Conservation (phyloP, 2,888 invertebrate species). For the Drosophila flavopinicola region DNA sequence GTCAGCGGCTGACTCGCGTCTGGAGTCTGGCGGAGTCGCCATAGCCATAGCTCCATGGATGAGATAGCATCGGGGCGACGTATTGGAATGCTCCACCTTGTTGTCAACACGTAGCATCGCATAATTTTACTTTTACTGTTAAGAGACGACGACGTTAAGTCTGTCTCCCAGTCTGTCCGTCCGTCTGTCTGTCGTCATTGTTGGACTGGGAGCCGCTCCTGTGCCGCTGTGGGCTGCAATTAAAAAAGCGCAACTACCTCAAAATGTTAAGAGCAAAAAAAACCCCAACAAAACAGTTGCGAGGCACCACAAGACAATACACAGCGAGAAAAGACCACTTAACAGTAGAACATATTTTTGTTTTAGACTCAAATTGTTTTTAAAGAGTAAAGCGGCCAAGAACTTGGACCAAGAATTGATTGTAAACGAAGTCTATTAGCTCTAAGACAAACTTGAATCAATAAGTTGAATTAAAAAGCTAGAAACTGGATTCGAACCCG, state of each 20-base stretch:
- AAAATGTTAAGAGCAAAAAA: slow-evolving; percentile 36
- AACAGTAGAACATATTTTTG: too few relatives aligned
- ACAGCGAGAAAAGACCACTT: too few relatives aligned
- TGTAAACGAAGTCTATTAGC: too few relatives aligned
- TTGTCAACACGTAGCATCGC: slow-evolving; percentile 77
- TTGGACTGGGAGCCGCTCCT: slow-evolving; percentile 71
- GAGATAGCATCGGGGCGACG: slow-evolving; percentile 63
- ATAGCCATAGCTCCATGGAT: slow-evolving; percentile 29
- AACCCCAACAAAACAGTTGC: slow-evolving; percentile 58
- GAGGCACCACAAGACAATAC: slow-evolving; percentile 13
- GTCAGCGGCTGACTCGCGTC: slow-evolving; percentile 26
- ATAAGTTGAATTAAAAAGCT: too few relatives aligned
- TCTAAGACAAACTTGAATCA: too few relatives aligned
- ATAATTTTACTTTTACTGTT: slow-evolving; percentile 77
- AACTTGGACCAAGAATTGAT: too few relatives aligned
- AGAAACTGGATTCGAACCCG: too few relatives aligned
- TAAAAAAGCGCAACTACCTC: slow-evolving; percentile 75
- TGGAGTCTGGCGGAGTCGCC: slow-evolving; percentile 19
- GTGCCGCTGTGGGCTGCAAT: slow-evolving; percentile 72
- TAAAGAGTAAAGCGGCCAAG: too few relatives aligned
- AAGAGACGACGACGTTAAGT: slow-evolving; percentile 59
- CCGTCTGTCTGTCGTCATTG: slow-evolving; percentile 18
- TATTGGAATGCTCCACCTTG: slow-evolving; percentile 72
- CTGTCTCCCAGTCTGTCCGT: slow-evolving; percentile 2
- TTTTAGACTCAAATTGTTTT: too few relatives aligned